Evolutionary conservation across 1,140 invertebrate species (phyloP).

Genomic region (Scylla paramamosain): DNA sequence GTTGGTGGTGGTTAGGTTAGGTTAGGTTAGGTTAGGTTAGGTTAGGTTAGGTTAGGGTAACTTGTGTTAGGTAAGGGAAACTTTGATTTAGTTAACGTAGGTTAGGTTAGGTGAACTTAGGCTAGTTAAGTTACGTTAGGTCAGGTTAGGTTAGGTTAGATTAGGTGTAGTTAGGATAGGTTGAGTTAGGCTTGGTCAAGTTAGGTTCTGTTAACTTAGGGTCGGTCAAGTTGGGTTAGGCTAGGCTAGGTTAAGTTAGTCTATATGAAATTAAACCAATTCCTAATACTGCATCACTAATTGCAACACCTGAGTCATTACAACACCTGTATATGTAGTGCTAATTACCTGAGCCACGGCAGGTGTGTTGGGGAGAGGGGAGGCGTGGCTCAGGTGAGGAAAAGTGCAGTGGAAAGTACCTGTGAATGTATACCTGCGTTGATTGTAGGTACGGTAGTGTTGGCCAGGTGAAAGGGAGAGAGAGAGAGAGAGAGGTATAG

Average conservation of each 20-base stretch:
- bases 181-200: no score
- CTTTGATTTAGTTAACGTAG: no score
- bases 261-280: not conserved
- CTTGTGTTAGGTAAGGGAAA: no score
- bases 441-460: not conserved
- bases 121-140: no score
- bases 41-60: no score
- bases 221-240: no score
- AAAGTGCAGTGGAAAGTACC: not conserved
- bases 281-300: not conserved
- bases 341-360: not conserved
- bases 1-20: no score
- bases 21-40: no score
- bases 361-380: not conserved
- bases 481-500: not conserved
- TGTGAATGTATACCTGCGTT: not conserved
- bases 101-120: no score
- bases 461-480: not conserved
- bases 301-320: not conserved
- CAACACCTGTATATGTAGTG: not conserved
- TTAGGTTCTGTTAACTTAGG: no score
- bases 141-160: no score
- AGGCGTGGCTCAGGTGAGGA: not conserved
- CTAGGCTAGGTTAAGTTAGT: not conserved
- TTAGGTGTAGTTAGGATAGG: no score